Evolutionary conservation across 1,140 invertebrate species (phyloP), one percentile per base, ranked within the genome.

Genomic region (Adelges cooleyi): DNA sequence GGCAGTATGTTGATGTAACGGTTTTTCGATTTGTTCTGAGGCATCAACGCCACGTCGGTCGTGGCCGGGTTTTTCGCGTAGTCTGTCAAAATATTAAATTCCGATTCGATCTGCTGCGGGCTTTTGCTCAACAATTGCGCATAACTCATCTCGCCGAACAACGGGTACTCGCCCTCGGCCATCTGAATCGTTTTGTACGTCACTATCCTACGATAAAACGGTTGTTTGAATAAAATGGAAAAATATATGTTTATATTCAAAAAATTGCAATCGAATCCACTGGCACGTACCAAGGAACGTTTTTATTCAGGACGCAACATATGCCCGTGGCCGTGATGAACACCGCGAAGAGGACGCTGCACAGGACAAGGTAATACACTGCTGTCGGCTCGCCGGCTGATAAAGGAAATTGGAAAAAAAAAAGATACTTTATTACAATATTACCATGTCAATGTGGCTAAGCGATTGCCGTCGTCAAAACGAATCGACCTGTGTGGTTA

Each of bases 1-100:
- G 65, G 65, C 29, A 66, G n/a, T 15, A 23, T 48, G 23, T 66
- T 54, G 51, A 27, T 20, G 22, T 66, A 66, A 27, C 65, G 65
- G 15, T 66, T 66, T 54, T 66, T 66, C 2, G 18, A 36, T 20
- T 48, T 52, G 8, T 66, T 54, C 2, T 36, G 17, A 3, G 27
- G 27, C 40, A 23, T n/a, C 48, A 18, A 3, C 9, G 65, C 65
- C 1, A 46, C 38, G 2, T 44, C 18, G 1, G 23, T 46, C 0
- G 56, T 29, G 0, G 23, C 4, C 4, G 15, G 27, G 2, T n/a
- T n/a, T n/a, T 48, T 27, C 17, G 11, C 15, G 15, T 33, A 8
- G 9, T 15, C 1, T 8, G 36, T 59, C 25, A 62, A 20, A n/a
- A 29, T 9, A 33, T 62, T 46, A 8, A 40, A 62, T 18, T 62